These are phyloP conservation scores for Drosophila ogumai DNA, from an alignment of 1,140 invertebrate genomes.

Conservation along the genomic window DNA sequence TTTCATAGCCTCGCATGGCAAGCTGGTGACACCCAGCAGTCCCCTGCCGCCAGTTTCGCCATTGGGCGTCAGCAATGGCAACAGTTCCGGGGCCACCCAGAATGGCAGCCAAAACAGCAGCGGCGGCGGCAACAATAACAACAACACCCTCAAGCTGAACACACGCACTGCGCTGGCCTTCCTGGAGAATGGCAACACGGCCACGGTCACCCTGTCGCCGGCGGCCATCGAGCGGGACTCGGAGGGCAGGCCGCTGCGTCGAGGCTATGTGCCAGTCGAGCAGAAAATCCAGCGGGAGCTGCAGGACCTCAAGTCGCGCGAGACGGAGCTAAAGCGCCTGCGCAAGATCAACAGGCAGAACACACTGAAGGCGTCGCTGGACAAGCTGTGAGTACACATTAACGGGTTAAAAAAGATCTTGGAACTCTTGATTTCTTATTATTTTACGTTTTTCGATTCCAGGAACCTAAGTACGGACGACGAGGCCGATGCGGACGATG, in stretches of 20 bases:
- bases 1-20: constrained; percentile 90
- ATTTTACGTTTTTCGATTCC: not conserved
- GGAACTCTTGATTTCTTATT: not conserved
- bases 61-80: constrained; percentile 32
- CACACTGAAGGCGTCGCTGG: constrained; percentile 85
- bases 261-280: constrained; percentile 90
- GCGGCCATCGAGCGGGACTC: constrained; percentile 85
- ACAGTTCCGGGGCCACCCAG: not conserved
- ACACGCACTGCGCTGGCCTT: constrained; percentile 65
- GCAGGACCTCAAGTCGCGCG: constrained; percentile 90
- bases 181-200: constrained; percentile 43
- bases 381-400: constrained; percentile 74
- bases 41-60: constrained; percentile 23
- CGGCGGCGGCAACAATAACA: constrained; percentile 49
- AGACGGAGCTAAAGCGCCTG: constrained; percentile 90
- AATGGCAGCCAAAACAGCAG: not conserved
- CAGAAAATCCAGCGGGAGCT: constrained; percentile 92
- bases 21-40: constrained; percentile 84
- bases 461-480: constrained; percentile 69
- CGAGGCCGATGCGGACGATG: constrained; percentile 64
- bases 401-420: constrained; percentile 4
- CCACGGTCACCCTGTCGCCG: constrained; percentile 70
- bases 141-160: constrained; percentile 58
- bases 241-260: constrained; percentile 87
- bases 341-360: constrained; percentile 85